A percentile compares a stretch with the other conserved stretches of the same genome.
Conservation (phyloP, 2,797 vertebrate genomes). For the Semaprochilodus insignis region DNA sequence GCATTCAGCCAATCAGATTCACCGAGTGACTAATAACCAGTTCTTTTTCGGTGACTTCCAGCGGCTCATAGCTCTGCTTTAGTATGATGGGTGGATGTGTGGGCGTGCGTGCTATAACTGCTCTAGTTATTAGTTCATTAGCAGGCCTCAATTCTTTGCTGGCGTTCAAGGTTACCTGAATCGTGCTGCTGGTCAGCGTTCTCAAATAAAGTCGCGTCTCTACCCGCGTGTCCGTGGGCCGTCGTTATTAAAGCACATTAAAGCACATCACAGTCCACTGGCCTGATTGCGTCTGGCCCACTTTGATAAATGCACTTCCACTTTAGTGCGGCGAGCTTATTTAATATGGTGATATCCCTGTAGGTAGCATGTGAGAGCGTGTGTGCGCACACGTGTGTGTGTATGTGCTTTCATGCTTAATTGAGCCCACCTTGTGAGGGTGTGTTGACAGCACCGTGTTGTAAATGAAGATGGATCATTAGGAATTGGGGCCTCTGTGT, state of each 20-base stretch:
- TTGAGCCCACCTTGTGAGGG: conserved; percentile 62
- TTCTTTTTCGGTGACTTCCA: neutral
- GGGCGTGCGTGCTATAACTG: neutral
- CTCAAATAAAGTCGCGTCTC: conserved; percentile 43
- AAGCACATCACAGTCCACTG: conserved; percentile 68
- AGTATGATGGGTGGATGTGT: neutral
- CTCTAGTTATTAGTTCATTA: conserved; percentile 20
- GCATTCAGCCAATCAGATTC: neutral
- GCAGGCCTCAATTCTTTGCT: conserved; percentile 42
- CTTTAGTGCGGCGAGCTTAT: conserved; percentile 65
- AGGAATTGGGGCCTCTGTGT: conserved; percentile 57
- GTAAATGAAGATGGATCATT: conserved; percentile 55
- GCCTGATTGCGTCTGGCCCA: conserved; percentile 72
- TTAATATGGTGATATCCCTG: conserved; percentile 76
- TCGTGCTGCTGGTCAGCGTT: conserved; percentile 54
- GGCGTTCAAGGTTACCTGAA: conserved; percentile 67
- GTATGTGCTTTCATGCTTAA: conserved; percentile 59
- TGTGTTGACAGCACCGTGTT: conserved; percentile 46
- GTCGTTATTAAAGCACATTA: conserved; percentile 42
- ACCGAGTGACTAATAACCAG: too few species aligned
- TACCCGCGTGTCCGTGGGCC: neutral
- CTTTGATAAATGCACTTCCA: conserved; percentile 70
- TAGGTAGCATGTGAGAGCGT: conserved; percentile 59
- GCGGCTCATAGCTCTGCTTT: neutral
- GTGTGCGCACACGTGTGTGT: conserved; percentile 56